Base-by-base conservation (phyloP, 2,888 invertebrate genomes). In the Imbricaverruca yamaguchii region DNA sequence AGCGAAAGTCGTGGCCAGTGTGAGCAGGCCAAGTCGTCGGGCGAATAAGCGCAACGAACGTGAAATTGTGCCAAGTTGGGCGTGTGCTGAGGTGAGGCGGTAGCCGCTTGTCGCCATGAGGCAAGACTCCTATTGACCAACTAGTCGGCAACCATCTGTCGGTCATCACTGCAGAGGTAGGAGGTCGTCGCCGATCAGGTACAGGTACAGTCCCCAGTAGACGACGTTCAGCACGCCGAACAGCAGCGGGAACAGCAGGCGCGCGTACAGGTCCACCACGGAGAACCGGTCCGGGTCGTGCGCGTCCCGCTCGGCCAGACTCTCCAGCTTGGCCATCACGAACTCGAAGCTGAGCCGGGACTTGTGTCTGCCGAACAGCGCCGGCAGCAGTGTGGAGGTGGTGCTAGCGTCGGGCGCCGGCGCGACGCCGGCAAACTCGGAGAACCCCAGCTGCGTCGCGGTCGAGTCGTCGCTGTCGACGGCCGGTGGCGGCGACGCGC, bases 131-230 rank as follows among this genome's bases (percentile, higher is more conserved):
- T 11, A 59, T 13, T 13, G 15, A 59, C 59, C 59, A 39, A 39
- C 59, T 11, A 59, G 59, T 11, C 12, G 59, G 59, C 15, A 59
- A 11, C 59, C 59, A 7, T 15, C 59, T 15, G 12, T 7, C 59
- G 12, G 7, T 59, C 59, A 59, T 59, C 59, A 1, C 15, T 59
- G 59, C 15, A 59, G 59, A 13, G 59, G 7, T 15, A 59, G 11
- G 59, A 83, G 83, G 59, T 84, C 84, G 56, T 84, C 84, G 9
- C 82, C 82, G 65, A 84, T 83, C 79, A 82, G 82, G 78, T 84
- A 84, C 61, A 83, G 82, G 80, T 83, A 84, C 55, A 83, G 78
- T 59, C 83, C 79, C 84, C 84, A 84, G 80, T 83, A 84, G 63
- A 82, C 80, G 79, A 82, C 80, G 78, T 83, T 83, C 13, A 83